Conservation (phyloP, 2,888 invertebrate species). For the Sinodicranocentrus sp. region DNA sequence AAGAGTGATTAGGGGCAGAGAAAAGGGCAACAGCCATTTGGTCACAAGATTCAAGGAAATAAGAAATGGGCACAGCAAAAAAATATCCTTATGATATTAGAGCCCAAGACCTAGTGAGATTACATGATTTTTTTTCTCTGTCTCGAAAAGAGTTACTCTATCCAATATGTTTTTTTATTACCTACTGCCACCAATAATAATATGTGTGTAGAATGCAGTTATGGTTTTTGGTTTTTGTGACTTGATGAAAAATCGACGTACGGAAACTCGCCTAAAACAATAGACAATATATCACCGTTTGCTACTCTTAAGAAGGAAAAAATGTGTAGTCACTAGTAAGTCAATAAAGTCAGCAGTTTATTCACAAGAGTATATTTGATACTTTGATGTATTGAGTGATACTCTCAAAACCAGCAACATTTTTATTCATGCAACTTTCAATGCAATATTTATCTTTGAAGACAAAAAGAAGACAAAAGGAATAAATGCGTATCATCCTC, state of each 20-base stretch:
- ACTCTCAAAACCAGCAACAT: too few species aligned
- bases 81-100: too few species aligned
- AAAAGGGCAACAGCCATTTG: slow-evolving; percentile 47
- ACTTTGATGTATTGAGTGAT: too few species aligned
- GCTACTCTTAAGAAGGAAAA: too few species aligned
- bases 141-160: slow-evolving; percentile 25
- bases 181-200: slow-evolving; percentile 30
- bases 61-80: not conserved
- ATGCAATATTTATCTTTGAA: too few species aligned
- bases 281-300: slow-evolving; percentile 19
- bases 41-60: slow-evolving; percentile 10
- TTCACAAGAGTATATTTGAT: too few species aligned
- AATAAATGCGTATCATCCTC: too few species aligned
- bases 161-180: slow-evolving; percentile 34
- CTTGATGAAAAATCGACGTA: slow-evolving; percentile 16
- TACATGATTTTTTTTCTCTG: slow-evolving; percentile 39
- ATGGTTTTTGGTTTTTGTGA: not conserved
- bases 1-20: slow-evolving; percentile 45
- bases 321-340: too few species aligned
- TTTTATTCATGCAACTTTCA: too few species aligned
- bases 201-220: not conserved
- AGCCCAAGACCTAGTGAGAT: slow-evolving; percentile 15
- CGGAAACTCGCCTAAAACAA: slow-evolving; percentile 17
- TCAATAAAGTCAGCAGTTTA: too few species aligned
- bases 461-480: too few species aligned